phyloP scores from a whole-genome alignment of 2,797 vertebrate species.

The Antennarius maculatus region DNA sequence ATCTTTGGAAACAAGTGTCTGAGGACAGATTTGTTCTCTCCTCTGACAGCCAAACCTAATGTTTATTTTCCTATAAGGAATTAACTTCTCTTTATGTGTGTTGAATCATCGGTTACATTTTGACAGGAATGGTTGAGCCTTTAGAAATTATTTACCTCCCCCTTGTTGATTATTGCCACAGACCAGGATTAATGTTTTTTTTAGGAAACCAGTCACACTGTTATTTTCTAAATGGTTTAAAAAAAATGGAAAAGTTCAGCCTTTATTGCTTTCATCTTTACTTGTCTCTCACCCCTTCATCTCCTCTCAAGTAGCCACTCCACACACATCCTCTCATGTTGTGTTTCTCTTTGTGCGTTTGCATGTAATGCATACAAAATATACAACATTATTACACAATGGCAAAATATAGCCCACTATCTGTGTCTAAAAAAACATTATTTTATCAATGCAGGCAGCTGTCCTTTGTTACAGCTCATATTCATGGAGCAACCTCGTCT shows the following conservation, averaged over 20 bases:
- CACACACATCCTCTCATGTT: constrained; percentile 13
- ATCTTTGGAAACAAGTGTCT: too few species aligned
- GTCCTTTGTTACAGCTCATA: constrained; percentile 34
- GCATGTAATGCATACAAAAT: constrained; percentile 34
- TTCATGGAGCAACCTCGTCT: constrained; percentile 32
- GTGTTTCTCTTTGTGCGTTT: constrained; percentile 22
- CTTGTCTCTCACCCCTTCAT: constrained; percentile 29
- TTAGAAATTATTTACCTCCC: constrained; percentile 51
- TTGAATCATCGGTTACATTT: constrained; percentile 19
- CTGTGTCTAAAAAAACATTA: not conserved
- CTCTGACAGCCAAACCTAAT: not conserved
- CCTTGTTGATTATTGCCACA: constrained; percentile 47
- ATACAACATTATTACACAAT: constrained; percentile 40
- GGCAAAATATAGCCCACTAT: constrained; percentile 24
- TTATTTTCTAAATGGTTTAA: constrained; percentile 21
- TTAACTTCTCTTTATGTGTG: not conserved
- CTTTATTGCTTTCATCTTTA: constrained; percentile 45
- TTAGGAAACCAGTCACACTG: constrained; percentile 38
- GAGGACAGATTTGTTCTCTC: not conserved
- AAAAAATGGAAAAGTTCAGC: constrained; percentile 34
- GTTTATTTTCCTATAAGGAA: constrained; percentile 2
- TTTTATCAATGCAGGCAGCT: constrained; percentile 34
- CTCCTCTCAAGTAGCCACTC: constrained; percentile 30
- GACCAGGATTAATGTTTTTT: constrained; percentile 45
- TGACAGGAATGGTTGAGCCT: constrained; percentile 10